Percentiles rank a stretch among this genome's conserved stretches.
Conservation (phyloP, 1,140 invertebrate species). For the Goniozus legneri region DNA sequence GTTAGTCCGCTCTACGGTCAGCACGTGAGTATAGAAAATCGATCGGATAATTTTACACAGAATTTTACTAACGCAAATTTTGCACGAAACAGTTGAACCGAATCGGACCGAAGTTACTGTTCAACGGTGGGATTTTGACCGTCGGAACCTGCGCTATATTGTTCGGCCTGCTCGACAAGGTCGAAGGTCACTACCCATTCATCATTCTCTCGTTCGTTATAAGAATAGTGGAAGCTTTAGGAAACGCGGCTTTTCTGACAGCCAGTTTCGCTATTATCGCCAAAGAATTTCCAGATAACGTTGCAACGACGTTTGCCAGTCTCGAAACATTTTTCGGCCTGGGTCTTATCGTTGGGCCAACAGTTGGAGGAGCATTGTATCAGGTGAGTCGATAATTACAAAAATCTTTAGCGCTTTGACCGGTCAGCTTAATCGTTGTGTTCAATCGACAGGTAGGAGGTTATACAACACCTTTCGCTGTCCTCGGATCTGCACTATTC, state of each 20-base stretch:
- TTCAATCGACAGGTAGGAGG: constrained; percentile 64
- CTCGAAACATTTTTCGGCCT: constrained; percentile 88
- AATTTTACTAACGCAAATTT: not conserved
- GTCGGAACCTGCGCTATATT: constrained; percentile 79
- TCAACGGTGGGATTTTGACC: constrained; percentile 83
- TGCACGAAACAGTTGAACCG: constrained; percentile 60
- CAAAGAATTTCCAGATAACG: constrained; percentile 87
- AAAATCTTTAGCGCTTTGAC: not conserved
- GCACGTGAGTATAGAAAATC: constrained; percentile 58
- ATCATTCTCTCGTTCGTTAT: constrained; percentile 83
- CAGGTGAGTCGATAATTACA: constrained; percentile 46
- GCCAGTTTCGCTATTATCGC: constrained; percentile 91
- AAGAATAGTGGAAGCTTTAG: constrained; percentile 86
- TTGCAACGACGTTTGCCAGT: constrained; percentile 87
- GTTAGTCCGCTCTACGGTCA: constrained; percentile 86
- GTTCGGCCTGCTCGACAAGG: constrained; percentile 79
- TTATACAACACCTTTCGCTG: constrained; percentile 81
- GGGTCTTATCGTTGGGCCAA: constrained; percentile 82
- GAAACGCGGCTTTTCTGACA: constrained; percentile 88
- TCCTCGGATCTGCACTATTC: constrained; percentile 75
- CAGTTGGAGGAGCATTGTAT: constrained; percentile 78
- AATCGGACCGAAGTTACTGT: constrained; percentile 81
- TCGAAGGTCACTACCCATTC: constrained; percentile 78
- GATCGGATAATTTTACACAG: not conserved
- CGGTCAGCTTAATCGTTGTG: not conserved